Evolutionary conservation across 1,140 invertebrate species (phyloP), one percentile per base, ranked within the genome.

Genomic region (Pseudomyrmex gracilis): DNA sequence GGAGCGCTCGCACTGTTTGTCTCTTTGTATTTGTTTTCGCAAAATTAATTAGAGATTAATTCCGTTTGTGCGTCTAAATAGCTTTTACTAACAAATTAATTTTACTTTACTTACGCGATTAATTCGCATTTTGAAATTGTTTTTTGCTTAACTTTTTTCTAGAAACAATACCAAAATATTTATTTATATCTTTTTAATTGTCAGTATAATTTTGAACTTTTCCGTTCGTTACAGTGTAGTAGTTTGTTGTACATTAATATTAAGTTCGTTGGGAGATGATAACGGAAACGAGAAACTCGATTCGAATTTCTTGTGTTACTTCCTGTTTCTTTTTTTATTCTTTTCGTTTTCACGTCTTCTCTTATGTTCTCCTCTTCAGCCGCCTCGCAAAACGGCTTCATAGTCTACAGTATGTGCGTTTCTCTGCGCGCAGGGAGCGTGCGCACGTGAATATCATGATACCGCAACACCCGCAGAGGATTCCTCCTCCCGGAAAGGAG

Each of bases 361-460:
- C 43, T 60, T 58, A 10, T 34, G 43, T 71, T 53, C 55, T 20
- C 20, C 55, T 20, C 20, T 7, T 17, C 43, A 7, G 22, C 58
- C 13, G 24, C 49, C 9, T 77, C n/a, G 12, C 51, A 66, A 66
- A 12, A 61, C 15, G 51, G 51, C 17, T 13, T 1, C 17, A 55
- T 0, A 45, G n/a, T 15, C n/a, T n/a, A n/a, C n/a, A n/a, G 0
- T 76, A 20, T 34, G n/a, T 63, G 47, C 22, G 22, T 4, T 49
- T 10, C 22, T 47, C 22, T 47, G 60, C 43, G 45, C 77, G 51
- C 64, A 80, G 53, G 0, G 53, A 53, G 47, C 55, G 55, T 55
- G 58, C 53, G 57, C 45, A 61, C 47, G 57, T 34, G 80, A 47
- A 63, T 55, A 53, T 84, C 51, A 71, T 77, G 47, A 85, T 70